Evolutionary conservation across 2,797 vertebrate genomes (phyloP).

Genomic region (Parotocinclus haroldoi): DNA sequence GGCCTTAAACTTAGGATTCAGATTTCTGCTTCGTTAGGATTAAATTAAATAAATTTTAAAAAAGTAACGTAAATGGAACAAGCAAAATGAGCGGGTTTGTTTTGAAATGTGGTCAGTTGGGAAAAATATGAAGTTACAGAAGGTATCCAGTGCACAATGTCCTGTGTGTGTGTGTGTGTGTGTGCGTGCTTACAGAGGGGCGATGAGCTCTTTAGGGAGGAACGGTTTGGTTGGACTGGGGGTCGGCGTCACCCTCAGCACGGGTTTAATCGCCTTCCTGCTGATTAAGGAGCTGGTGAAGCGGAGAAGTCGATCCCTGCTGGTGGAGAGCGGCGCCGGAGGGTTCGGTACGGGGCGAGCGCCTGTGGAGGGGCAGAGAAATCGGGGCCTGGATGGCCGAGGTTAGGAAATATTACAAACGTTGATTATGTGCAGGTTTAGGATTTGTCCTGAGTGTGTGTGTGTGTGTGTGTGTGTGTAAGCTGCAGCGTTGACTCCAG

Average conservation of each 20-base stretch:
- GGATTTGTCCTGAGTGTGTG: too few relatives aligned
- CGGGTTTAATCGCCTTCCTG: constrained; percentile 63
- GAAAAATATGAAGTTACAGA: too few relatives aligned
- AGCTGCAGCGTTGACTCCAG: constrained; percentile 45
- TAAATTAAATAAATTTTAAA: too few relatives aligned
- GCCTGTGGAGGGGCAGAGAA: constrained; percentile 45
- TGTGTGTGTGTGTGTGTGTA: constrained; percentile 46
- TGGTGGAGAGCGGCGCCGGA: constrained; percentile 2
- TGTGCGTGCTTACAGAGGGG: background rate
- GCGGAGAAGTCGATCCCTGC: constrained; percentile 45
- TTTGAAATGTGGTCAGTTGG: too few relatives aligned
- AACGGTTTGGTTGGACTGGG: constrained; percentile 62
- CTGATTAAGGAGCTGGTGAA: constrained; percentile 59
- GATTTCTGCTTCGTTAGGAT: too few relatives aligned
- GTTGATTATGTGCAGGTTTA: background rate
- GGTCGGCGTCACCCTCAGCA: constrained; percentile 63
- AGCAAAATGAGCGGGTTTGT: too few relatives aligned
- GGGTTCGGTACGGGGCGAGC: constrained; percentile 33
- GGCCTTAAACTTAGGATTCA: too few relatives aligned
- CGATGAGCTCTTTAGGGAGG: constrained; percentile 64
- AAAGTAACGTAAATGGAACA: too few relatives aligned
- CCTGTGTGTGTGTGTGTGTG: background rate
- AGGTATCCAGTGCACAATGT: too few relatives aligned
- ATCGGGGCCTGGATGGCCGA: background rate
- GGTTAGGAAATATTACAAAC: background rate